phyloP scores from a whole-genome alignment of 2,797 vertebrate species.

The Coccyzus lansbergi region DNA sequence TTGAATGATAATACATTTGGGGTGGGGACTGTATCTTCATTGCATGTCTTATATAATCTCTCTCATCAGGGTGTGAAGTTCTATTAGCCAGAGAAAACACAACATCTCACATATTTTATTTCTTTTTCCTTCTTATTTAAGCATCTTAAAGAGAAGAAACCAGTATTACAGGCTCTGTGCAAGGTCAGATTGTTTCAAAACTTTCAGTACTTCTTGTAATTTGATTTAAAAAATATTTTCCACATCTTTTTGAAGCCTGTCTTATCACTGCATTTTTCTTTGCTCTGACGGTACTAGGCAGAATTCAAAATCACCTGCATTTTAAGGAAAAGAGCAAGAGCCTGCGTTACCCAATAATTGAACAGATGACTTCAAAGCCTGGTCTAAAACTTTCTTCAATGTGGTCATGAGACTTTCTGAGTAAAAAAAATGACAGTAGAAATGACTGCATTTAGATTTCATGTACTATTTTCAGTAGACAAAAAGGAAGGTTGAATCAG shows the following conservation, averaged over 20 bases:
- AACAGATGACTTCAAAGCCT: background rate
- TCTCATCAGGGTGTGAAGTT: rapidly evolving
- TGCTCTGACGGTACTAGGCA: background rate
- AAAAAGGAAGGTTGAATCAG: background rate
- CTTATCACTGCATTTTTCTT: background rate
- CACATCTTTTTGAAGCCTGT: background rate
- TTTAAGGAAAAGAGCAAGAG: background rate
- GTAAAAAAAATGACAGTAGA: background rate
- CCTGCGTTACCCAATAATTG: background rate
- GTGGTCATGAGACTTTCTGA: background rate
- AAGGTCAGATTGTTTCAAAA: background rate
- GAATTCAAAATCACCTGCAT: background rate
- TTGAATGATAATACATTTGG: background rate
- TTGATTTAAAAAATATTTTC: background rate
- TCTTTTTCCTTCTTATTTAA: background rate
- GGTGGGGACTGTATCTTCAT: background rate
- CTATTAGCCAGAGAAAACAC: background rate
- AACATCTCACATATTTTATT: background rate
- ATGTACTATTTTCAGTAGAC: background rate
- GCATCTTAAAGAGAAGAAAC: background rate
- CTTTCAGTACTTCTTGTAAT: background rate
- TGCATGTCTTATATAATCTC: background rate
- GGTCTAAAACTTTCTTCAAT: background rate
- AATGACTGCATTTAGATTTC: background rate
- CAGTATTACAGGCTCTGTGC: background rate